phyloP scores from a whole-genome alignment of 1,140 invertebrate species.

The Myzus persicae region DNA sequence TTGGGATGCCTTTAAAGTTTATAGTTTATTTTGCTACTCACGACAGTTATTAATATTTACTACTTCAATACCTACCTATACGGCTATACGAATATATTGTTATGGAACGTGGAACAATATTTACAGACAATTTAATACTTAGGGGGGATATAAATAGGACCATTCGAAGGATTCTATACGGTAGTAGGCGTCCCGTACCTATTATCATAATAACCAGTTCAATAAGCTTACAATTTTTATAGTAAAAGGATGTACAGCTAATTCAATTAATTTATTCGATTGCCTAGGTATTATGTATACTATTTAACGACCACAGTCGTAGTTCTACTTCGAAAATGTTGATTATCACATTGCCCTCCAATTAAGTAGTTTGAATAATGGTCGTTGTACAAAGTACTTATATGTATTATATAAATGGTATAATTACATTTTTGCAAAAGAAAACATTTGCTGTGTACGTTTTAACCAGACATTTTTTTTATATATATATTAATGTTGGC shows the following conservation, averaged over 20 bases:
- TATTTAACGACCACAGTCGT: too few species aligned
- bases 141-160: not conserved
- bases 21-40: too few species aligned
- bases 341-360: too few species aligned
- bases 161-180: not conserved
- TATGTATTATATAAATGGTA: too few species aligned
- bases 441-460: not conserved
- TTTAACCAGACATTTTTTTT: not conserved
- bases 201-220: not conserved
- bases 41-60: too few species aligned
- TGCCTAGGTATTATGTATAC: too few species aligned
- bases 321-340: too few species aligned
- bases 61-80: too few species aligned
- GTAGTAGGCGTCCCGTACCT: not conserved
- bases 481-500: not conserved
- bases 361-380: too few species aligned
- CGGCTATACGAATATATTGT: not conserved
- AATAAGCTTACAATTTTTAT: too few species aligned
- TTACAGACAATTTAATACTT: not conserved
- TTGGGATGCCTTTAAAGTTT: too few species aligned
- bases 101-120: not conserved
- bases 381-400: too few species aligned
- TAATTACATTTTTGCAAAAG: not conserved
- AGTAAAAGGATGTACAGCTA: not conserved
- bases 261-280: not conserved